Percentiles rank a stretch among this genome's conserved stretches.
phyloP scores from a whole-genome alignment of 2,888 invertebrate species.

The Oscheius myriophilus region DNA sequence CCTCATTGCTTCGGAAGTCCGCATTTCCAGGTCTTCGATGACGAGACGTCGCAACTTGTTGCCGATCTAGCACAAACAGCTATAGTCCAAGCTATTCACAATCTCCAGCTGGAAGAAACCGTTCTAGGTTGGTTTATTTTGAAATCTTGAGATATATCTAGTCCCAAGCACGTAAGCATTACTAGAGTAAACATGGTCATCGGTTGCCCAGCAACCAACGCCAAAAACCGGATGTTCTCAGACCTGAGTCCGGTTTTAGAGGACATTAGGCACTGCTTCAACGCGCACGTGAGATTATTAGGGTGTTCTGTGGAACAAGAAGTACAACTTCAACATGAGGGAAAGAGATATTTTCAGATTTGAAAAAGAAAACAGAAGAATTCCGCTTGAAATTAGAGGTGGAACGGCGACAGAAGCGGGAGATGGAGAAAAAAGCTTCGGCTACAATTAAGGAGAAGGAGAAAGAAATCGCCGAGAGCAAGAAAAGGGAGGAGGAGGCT shows the following conservation, averaged over 20 bases:
- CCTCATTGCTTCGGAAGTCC: background rate
- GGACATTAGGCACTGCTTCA: too few relatives aligned
- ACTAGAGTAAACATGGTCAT: background rate
- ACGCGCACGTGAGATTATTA: too few relatives aligned
- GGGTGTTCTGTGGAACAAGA: background rate
- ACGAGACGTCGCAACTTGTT: slow-evolving; percentile 39
- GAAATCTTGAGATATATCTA: background rate
- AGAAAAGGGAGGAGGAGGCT: slow-evolving; percentile 16
- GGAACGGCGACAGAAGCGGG: slow-evolving; percentile 7
- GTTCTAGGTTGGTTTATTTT: slow-evolving; percentile 11
- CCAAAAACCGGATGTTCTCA: background rate
- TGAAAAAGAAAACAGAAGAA: slow-evolving; percentile 23
- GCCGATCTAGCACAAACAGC: slow-evolving; percentile 41
- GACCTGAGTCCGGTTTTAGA: slow-evolving; percentile 1
- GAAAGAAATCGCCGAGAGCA: slow-evolving; percentile 16
- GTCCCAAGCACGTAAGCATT: background rate
- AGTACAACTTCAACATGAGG: background rate
- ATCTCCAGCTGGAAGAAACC: slow-evolving; percentile 12
- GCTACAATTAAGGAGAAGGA: slow-evolving; percentile 16
- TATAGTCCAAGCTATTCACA: slow-evolving; percentile 26
- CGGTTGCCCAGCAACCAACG: background rate
- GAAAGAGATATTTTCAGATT: background rate
- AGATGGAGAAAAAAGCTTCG: slow-evolving; percentile 4
- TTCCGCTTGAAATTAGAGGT: slow-evolving; percentile 5
- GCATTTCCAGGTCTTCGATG: slow-evolving; percentile 40